phyloP scores from a whole-genome alignment of 2,888 invertebrate genomes.

The Papilio protenor region DNA sequence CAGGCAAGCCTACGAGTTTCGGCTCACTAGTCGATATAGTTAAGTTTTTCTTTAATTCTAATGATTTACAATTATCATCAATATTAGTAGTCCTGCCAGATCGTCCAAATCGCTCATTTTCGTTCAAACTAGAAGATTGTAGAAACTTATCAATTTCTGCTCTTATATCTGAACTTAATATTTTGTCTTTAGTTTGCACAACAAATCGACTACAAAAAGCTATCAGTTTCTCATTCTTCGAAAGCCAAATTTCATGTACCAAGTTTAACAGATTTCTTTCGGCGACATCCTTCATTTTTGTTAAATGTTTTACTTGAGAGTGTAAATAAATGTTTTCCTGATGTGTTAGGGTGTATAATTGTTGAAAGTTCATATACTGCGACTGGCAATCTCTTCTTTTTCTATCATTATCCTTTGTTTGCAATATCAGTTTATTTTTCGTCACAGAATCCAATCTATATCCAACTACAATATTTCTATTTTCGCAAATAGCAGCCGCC shows the following conservation, averaged over 20 bases:
- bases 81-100: constrained; percentile 13
- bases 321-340: constrained; percentile 74
- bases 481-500: constrained; percentile 67
- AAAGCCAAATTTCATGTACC: constrained; percentile 67
- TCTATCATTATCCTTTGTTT: constrained; percentile 66
- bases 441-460: constrained; percentile 67
- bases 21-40: constrained; percentile 59
- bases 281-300: constrained; percentile 63
- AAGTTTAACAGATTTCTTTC: constrained; percentile 66
- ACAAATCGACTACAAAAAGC: constrained; percentile 69
- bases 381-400: constrained; percentile 67
- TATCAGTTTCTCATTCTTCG: constrained; percentile 67
- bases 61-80: constrained; percentile 37
- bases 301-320: constrained; percentile 62
- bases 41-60: constrained; percentile 52
- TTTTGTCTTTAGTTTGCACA: constrained; percentile 64
- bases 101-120: neutral
- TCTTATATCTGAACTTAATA: constrained; percentile 64
- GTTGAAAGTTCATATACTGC: constrained; percentile 67
- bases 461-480: constrained; percentile 67
- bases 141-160: constrained; percentile 68
- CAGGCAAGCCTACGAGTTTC: constrained; percentile 69
- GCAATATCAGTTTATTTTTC: constrained; percentile 63
- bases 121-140: constrained; percentile 48
- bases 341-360: constrained; percentile 67